Percentiles rank a stretch among this genome's conserved stretches.
Conservation (phyloP, 1,140 invertebrate genomes). For the Drosophila yakuba region DNA sequence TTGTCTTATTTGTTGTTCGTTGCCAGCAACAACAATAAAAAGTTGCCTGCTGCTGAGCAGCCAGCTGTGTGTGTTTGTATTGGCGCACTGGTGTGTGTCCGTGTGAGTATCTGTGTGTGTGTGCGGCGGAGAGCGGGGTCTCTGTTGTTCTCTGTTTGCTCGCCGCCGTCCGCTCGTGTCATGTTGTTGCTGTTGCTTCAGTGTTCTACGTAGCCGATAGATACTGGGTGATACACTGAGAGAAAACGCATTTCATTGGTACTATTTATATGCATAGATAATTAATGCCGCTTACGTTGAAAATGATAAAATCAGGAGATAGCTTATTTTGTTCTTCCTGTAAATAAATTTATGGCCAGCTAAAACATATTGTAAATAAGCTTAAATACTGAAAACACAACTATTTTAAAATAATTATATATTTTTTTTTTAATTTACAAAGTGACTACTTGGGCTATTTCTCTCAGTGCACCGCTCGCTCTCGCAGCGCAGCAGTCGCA, state of each 20-base stretch:
- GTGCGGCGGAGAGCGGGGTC: slow-evolving; percentile 44
- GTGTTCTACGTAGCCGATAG: slow-evolving; percentile 77
- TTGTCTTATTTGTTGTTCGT: slow-evolving; percentile 81
- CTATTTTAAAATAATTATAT: too few relatives aligned
- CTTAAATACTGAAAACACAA: too few relatives aligned
- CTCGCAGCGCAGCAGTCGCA: slow-evolving; percentile 17
- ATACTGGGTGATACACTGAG: slow-evolving; percentile 46
- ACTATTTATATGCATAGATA: too few relatives aligned
- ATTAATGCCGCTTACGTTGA: too few relatives aligned
- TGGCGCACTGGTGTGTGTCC: not conserved
- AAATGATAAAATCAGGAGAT: too few relatives aligned
- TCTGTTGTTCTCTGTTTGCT: slow-evolving; percentile 79
- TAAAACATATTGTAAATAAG: too few relatives aligned
- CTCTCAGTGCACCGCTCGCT: slow-evolving; percentile 18
- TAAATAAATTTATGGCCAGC: too few relatives aligned
- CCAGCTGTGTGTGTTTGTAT: slow-evolving; percentile 24
- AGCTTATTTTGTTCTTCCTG: too few relatives aligned
- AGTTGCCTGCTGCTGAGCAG: slow-evolving; percentile 58
- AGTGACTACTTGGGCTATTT: too few relatives aligned
- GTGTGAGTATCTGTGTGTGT: slow-evolving; percentile 16
- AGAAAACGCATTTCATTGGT: too few relatives aligned
- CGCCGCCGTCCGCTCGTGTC: slow-evolving; percentile 26
- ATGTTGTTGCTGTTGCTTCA: slow-evolving; percentile 41
- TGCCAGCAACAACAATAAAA: slow-evolving; percentile 65
- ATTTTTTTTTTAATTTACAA: too few relatives aligned